These are phyloP conservation scores for Balaeniceps rex DNA, from an alignment of 2,113 vertebrate genomes.

Conservation along the genomic window DNA sequence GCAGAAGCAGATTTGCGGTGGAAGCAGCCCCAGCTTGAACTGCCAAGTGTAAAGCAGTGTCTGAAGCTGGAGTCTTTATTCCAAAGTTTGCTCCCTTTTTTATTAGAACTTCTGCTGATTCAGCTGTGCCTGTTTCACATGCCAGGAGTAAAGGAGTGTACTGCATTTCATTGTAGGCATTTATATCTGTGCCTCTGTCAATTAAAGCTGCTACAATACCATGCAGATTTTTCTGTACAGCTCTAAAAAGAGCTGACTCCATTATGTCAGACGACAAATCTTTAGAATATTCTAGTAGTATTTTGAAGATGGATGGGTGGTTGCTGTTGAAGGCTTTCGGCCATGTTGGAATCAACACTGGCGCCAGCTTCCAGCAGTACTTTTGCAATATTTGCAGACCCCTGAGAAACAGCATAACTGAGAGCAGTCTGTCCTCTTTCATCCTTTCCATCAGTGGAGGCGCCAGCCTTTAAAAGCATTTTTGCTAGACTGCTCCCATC, in stretches of 20 bases:
- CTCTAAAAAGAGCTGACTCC: constrained; percentile 73
- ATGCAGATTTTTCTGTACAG: constrained; percentile 73
- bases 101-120: constrained; percentile 67
- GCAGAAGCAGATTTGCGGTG: constrained; percentile 50
- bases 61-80: constrained; percentile 59
- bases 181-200: constrained; percentile 70
- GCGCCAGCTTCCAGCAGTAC: constrained; percentile 36
- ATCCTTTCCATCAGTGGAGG: constrained; percentile 51
- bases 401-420: constrained; percentile 65
- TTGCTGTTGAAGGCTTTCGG: constrained; percentile 68
- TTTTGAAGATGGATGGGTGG: constrained; percentile 56
- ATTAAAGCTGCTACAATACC: constrained; percentile 58
- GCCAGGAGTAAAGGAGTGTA: constrained; percentile 80
- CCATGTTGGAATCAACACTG: constrained; percentile 1
- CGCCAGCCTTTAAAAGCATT: constrained; percentile 67
- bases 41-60: constrained; percentile 76
- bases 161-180: constrained; percentile 55
- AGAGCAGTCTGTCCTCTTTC: constrained; percentile 67
- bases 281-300: constrained; percentile 64
- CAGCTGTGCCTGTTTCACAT: constrained; percentile 66
- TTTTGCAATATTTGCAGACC: constrained; percentile 62
- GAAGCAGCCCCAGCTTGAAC: constrained; percentile 63
- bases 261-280: constrained; percentile 46
- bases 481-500: constrained; percentile 66
- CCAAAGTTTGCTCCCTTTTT: constrained; percentile 61